Base-by-base conservation (phyloP, 2,797 vertebrate species). In the Pseudocheirus occidentalis region DNA sequence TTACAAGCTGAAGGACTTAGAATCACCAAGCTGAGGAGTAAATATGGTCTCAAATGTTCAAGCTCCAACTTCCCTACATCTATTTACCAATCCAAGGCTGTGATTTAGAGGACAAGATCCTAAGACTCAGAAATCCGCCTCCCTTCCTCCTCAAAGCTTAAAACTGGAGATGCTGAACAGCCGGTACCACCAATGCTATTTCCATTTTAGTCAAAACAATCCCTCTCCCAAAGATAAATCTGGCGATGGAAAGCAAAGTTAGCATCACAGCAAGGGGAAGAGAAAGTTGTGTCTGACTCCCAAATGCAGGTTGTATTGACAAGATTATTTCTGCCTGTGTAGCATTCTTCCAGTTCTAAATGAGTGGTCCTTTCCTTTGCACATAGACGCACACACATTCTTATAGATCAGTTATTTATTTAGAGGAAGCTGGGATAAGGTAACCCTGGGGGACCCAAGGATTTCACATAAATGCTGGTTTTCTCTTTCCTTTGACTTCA, bases 141-240 rank as follows among this genome's bases (percentile, higher is more conserved):
- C 92, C 28, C 4, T 90, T 91, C 40, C 18, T 89, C 58, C 81
- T 59, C 56, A 57, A 13, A 7, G 16, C 55, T 93, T 92, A 92
- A 91, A 94, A 92, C 95, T 28, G 40, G 81, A 40, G 1, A 95
- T 27, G 87, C 12, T 59, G 21, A 92, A 92, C 29, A 94, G 87
- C 3, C 52, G 31, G 21, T 92, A 50, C 24, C n/a, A 95, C 12
- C 59, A 40, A 89, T 46, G 28, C n/a, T 95, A 62, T 57, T 55
- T 95, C 91, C 93, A 94, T 73, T 96, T 93, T 91, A 52, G 24
- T 62, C 59, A 96, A 94, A 94, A 87, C 40, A 90, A 54, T 73
- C 89, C 73, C 87, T 18, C 90, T 94, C 53, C 93, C 28, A 12
- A 55, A n/a, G 90, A 91, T 93, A 57, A 29, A 90, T 28, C 16